A percentile compares a stretch with the other conserved stretches of the same genome.
These are phyloP conservation scores for Trematocara caparti DNA, from an alignment of 2,797 vertebrate genomes.

Conservation along the genomic window DNA sequence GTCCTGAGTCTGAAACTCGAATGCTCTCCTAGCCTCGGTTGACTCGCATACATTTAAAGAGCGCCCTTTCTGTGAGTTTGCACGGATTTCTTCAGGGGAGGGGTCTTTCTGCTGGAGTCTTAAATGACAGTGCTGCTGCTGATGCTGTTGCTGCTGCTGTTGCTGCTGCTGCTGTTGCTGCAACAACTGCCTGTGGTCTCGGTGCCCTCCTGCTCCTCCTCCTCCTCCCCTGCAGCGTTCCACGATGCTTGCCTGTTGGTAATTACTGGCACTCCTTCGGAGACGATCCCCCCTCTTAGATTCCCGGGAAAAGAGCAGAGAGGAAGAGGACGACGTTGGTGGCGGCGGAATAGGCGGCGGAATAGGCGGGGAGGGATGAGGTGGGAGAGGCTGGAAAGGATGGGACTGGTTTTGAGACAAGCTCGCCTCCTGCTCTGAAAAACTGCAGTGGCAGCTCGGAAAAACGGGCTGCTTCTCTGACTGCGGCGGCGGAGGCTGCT, in stretches of 20 bases:
- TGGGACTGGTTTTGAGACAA: conserved; percentile 57
- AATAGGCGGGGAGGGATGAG: conserved; percentile 73
- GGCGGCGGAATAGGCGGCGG: conserved; percentile 65
- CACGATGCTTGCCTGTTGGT: conserved; percentile 72
- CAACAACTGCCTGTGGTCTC: conserved; percentile 75
- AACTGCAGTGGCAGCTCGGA: conserved; percentile 77
- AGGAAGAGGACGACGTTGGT: conserved; percentile 64
- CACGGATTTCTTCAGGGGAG: conserved; percentile 73
- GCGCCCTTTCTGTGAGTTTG: conserved; percentile 74
- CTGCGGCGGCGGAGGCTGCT: conserved; percentile 45
- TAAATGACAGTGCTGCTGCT: conserved; percentile 66
- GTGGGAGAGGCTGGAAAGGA: conserved; percentile 54
- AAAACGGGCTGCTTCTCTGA: conserved; percentile 62
- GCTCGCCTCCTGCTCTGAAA: conserved; percentile 68
- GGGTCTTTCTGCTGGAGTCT: conserved; percentile 74
- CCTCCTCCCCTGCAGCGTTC: conserved; percentile 75
- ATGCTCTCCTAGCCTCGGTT: conserved; percentile 59
- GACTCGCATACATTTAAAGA: conserved; percentile 69
- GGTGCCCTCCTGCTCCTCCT: conserved; percentile 73
- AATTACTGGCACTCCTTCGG: conserved; percentile 70
- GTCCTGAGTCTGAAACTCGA: conserved; percentile 66
- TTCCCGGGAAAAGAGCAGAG: conserved; percentile 65
- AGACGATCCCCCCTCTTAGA: conserved; percentile 61
- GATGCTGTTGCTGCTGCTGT: conserved; percentile 2
- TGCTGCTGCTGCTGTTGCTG: conserved; percentile 66